These are phyloP conservation scores for Helarctos malayanus DNA, from an alignment of 2,797 vertebrate genomes.

Conservation along the genomic window DNA sequence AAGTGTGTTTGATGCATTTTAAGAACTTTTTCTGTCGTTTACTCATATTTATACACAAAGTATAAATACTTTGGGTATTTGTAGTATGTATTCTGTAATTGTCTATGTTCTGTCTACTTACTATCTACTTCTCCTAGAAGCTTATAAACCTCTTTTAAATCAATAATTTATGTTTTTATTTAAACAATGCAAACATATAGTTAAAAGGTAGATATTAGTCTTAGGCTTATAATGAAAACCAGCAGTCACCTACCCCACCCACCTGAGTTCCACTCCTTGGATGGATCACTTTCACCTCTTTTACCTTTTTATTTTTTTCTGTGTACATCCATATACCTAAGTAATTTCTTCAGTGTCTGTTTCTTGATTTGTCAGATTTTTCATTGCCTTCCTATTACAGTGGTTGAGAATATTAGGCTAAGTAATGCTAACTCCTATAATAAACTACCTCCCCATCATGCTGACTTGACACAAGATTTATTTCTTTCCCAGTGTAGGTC, in stretches of 20 bases:
- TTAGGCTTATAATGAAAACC: neutral
- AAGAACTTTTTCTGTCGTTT: neutral
- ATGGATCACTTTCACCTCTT: neutral
- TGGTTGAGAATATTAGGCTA: neutral
- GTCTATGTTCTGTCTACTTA: neutral
- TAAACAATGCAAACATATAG: neutral
- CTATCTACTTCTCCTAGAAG: neutral
- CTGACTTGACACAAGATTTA: neutral
- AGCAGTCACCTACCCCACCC: neutral
- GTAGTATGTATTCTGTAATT: neutral
- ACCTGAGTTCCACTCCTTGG: neutral
- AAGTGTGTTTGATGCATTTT: neutral
- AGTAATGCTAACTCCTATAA: neutral
- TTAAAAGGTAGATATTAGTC: constrained; percentile 33
- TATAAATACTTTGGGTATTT: neutral
- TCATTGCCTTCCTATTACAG: neutral
- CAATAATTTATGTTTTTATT: constrained; percentile 20
- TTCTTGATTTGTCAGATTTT: constrained; percentile 26
- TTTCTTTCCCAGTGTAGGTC: neutral
- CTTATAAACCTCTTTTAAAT: neutral
- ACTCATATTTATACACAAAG: neutral
- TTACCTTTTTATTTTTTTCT: neutral
- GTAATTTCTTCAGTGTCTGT: constrained; percentile 1
- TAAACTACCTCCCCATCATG: neutral
- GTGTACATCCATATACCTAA: neutral